Evolutionary conservation across 2,113 vertebrate genomes (phyloP).

Genomic region (Neodontobutis hainanensis): DNA sequence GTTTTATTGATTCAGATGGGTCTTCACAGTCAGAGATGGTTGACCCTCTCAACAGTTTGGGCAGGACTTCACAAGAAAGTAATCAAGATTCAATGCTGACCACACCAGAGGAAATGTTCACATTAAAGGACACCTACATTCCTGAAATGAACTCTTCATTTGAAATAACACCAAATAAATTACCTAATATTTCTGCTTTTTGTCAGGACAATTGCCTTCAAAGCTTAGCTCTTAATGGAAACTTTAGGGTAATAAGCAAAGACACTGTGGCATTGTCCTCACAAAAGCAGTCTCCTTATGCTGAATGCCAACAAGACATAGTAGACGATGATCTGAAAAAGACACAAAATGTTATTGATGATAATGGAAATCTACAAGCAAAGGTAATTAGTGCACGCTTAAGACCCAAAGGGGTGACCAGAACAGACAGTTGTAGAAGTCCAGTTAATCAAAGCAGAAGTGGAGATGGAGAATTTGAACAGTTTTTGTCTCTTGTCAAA

Average conservation of each 20-base stretch:
- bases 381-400: conserved; percentile 66
- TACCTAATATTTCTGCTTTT: conserved; percentile 45
- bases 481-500: conserved; percentile 56
- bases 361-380: conserved; percentile 58
- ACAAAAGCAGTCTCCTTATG: conserved; percentile 1
- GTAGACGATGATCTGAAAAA: conserved; percentile 24
- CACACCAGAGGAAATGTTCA: conserved; percentile 38
- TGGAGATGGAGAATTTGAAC: conserved; percentile 53
- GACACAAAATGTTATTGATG: conserved; percentile 41
- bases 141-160: conserved; percentile 56
- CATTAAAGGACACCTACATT: conserved; percentile 64
- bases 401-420: conserved; percentile 59
- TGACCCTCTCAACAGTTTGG: conserved; percentile 28
- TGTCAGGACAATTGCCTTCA: conserved; percentile 40
- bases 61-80: not conserved
- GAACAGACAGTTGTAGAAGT: conserved; percentile 46
- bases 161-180: conserved; percentile 44
- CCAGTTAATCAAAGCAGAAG: conserved; percentile 33
- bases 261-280: not conserved
- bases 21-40: conserved; percentile 66
- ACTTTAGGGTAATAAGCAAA: conserved; percentile 3
- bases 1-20: conserved; percentile 77
- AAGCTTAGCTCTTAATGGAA: not conserved
- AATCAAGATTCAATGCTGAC: conserved; percentile 18
- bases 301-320: conserved; percentile 12